Evolutionary conservation across 2,113 vertebrate species (phyloP), one percentile per base, ranked within the genome.

Genomic region (Aptenodytes forsteri): DNA sequence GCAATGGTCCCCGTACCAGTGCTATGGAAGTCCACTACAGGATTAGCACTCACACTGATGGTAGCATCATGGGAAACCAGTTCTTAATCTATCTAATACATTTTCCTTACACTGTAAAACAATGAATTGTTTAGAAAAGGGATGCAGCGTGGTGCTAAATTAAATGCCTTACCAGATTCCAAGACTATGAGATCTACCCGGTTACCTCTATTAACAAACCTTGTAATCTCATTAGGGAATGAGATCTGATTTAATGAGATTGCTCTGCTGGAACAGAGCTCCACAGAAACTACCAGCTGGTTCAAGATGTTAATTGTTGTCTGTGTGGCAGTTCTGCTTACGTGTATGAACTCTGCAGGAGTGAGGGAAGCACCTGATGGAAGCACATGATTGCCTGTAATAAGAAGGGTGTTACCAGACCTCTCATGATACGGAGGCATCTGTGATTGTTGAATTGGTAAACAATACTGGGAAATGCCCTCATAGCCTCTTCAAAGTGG

Each of bases 161-260:
- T 86, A 71, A 81, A 77, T 72, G 21, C 30, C 32, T 52, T 70
- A n/a, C 47, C 46, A 52, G 15, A 42, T 78, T 81, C 80, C 21
- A 44, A 64, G 69, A 21, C 64, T 44, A 26, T 61, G 83, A 90
- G 64, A 47, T 40, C 47, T 67, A 17, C 47, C 22, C 1, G 2
- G 65, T 78, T 92, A 61, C 55, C 32, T 64, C 56, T 81, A 44
- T 78, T 90, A 85, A 82, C 1, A 7, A 84, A 73, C 47, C 42
- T 75, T n/a, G 10, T 94, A 66, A 79, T 87, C 83, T 70, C 23
- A 4, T 94, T 94, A 90, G 47, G 49, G 56, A 71, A 46, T 78
- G 90, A 81, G 56, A 52, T 84, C 59, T 81, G 77, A 87, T 84
- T 89, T 87, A 94, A 92, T 5, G 2, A 92, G 91, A 93, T 87